Evolutionary conservation across 2,797 vertebrate species (phyloP).

Genomic region (Rhinella marina): DNA sequence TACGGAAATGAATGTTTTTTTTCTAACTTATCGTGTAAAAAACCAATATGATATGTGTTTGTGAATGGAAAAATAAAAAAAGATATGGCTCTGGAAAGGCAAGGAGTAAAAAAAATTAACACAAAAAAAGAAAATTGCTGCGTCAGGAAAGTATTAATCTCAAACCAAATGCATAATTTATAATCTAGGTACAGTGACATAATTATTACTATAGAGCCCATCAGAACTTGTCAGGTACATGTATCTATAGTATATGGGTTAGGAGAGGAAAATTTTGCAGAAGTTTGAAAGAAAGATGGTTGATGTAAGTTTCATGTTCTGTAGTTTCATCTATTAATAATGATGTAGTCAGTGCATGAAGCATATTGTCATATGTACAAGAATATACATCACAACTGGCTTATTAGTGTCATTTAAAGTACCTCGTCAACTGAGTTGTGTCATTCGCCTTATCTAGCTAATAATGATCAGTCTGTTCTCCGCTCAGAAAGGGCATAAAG

Average conservation of each 20-base stretch:
- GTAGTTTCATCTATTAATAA: neutral
- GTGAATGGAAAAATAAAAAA: no score
- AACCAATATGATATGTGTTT: no score
- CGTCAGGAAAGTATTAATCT: no score
- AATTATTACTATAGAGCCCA: neutral
- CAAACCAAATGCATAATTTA: neutral
- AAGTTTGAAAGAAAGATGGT: neutral
- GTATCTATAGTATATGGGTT: neutral
- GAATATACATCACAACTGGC: constrained; percentile 2
- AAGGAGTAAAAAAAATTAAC: no score
- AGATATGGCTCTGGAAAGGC: no score
- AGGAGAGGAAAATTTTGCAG: neutral
- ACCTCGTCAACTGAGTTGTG: neutral
- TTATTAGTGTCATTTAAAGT: constrained; percentile 9
- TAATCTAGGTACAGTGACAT: neutral
- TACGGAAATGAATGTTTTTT: no score
- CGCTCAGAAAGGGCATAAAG: neutral
- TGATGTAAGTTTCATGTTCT: constrained; percentile 12
- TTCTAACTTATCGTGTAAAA: no score
- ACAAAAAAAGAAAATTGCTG: no score
- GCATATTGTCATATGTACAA: constrained; percentile 55
- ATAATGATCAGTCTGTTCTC: constrained; percentile 6
- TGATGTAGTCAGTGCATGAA: constrained; percentile 11
- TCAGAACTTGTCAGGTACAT: neutral
- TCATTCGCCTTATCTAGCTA: neutral